These are phyloP conservation scores for Sarcophaga variegata DNA, from an alignment of 2,888 invertebrate species.

Conservation along the genomic window DNA sequence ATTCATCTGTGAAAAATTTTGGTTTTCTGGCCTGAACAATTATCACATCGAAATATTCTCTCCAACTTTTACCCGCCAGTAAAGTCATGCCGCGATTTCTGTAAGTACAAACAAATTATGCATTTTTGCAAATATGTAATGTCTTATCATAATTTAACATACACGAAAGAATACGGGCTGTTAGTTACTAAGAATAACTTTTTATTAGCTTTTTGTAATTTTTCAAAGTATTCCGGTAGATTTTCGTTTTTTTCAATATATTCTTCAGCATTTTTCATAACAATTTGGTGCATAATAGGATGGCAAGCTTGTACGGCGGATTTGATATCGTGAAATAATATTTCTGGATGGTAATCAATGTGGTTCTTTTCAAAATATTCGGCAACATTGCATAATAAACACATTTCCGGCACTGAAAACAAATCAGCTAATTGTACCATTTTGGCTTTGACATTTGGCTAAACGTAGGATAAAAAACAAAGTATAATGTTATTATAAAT, in stretches of 20 bases:
- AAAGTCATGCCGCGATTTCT: constrained; percentile 96
- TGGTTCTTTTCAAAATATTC: constrained; percentile 95
- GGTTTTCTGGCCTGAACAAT: constrained; percentile 98
- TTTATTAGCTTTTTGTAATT: constrained; percentile 89
- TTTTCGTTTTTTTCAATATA: constrained; percentile 90
- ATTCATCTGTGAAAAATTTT: constrained; percentile 95
- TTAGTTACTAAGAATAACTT: constrained; percentile 98
- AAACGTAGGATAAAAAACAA: constrained; percentile 2
- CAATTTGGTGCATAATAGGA: constrained; percentile 94
- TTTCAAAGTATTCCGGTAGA: constrained; percentile 88
- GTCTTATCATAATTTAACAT: constrained; percentile 80
- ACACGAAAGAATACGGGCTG: constrained; percentile 98
- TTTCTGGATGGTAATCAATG: constrained; percentile 97
- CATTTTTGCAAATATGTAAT: not conserved
- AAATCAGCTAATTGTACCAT: constrained; percentile 98
- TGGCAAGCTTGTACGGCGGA: constrained; percentile 94
- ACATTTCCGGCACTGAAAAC: constrained; percentile 98
- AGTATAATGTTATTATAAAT: not conserved
- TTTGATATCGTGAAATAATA: constrained; percentile 96
- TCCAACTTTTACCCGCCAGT: constrained; percentile 94
- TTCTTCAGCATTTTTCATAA: constrained; percentile 90
- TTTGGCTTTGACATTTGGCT: constrained; percentile 82
- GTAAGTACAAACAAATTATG: not conserved
- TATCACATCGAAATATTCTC: constrained; percentile 94
- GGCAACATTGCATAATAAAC: constrained; percentile 94